Percentiles rank a stretch among this genome's conserved stretches.
Conservation (phyloP, 2,797 vertebrate genomes). For the Pelochelys cantorii region DNA sequence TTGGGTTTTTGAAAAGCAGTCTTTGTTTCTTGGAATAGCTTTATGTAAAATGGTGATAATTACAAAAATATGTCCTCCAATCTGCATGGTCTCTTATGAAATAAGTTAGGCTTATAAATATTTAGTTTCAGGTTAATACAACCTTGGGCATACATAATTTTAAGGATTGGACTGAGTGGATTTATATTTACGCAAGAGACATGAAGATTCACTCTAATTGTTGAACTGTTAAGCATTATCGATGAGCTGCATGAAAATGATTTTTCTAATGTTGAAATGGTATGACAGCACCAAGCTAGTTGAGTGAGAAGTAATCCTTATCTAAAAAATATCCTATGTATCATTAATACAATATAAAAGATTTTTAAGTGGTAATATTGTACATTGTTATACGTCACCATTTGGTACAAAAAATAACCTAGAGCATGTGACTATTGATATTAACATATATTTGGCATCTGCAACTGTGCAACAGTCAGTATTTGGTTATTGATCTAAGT, state of each 20-base stretch:
- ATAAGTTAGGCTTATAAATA: not conserved
- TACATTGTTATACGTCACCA: constrained; percentile 13
- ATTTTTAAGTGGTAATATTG: constrained; percentile 12
- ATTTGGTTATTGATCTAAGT: constrained; percentile 63
- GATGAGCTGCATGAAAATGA: not conserved
- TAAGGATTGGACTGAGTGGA: not conserved
- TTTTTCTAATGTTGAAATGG: constrained; percentile 33
- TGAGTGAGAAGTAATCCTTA: constrained; percentile 9
- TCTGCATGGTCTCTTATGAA: not conserved
- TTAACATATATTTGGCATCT: constrained; percentile 20
- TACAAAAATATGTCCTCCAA: not conserved
- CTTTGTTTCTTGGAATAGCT: not conserved
- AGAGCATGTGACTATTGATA: constrained; percentile 41
- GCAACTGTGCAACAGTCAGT: constrained; percentile 35
- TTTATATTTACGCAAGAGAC: constrained; percentile 6
- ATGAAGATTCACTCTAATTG: constrained; percentile 16
- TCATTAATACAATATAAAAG: not conserved
- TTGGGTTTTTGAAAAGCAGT: not conserved
- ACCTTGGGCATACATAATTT: constrained; percentile 8
- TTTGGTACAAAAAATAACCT: constrained; percentile 46
- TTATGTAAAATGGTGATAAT: not conserved
- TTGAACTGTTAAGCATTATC: not conserved
- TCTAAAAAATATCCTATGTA: not conserved
- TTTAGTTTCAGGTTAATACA: not conserved
- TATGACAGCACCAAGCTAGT: not conserved